phyloP scores from a whole-genome alignment of 2,888 invertebrate genomes.

The Rotaria magnacalcarata region DNA sequence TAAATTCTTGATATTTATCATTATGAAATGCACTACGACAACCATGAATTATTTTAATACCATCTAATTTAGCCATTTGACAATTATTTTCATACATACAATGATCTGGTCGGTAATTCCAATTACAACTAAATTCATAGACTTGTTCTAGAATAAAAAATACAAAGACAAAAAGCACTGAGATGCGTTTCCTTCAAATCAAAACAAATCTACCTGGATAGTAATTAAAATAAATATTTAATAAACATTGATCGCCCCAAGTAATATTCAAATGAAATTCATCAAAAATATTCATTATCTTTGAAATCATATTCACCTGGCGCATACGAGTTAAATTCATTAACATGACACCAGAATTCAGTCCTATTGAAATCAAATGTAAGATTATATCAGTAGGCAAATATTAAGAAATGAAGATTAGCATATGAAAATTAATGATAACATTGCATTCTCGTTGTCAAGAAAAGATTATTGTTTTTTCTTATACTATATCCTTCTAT shows the following conservation, averaged over 20 bases:
- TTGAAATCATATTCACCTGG: slow-evolving; percentile 75
- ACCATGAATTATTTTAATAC: slow-evolving; percentile 80
- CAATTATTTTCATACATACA: slow-evolving; percentile 91
- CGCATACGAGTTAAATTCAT: slow-evolving; percentile 92
- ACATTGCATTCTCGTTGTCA: too few relatives aligned
- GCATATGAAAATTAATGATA: too few relatives aligned
- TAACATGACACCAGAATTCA: slow-evolving; percentile 93
- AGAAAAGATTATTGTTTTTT: too few relatives aligned
- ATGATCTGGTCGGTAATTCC: slow-evolving; percentile 88
- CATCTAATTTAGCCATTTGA: slow-evolving; percentile 67
- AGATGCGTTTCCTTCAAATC: slow-evolving; percentile 50
- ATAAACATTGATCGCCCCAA: slow-evolving; percentile 95
- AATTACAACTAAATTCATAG: slow-evolving; percentile 74
- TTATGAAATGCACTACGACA: slow-evolving; percentile 79
- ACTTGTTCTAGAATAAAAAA: slow-evolving; percentile 65
- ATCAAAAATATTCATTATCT: slow-evolving; percentile 76
- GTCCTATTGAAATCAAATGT: slow-evolving; percentile 63
- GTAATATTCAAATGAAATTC: slow-evolving; percentile 77
- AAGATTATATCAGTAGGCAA: too few relatives aligned
- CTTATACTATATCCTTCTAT: too few relatives aligned
- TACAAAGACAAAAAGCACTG: too few relatives aligned
- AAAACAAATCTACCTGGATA: slow-evolving; percentile 66
- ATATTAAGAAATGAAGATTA: too few relatives aligned
- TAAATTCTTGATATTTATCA: slow-evolving; percentile 78
- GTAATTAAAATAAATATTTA: slow-evolving; percentile 81